Evolutionary conservation across 2,113 vertebrate genomes (phyloP).

Genomic region (Platysternon megacephalum): DNA sequence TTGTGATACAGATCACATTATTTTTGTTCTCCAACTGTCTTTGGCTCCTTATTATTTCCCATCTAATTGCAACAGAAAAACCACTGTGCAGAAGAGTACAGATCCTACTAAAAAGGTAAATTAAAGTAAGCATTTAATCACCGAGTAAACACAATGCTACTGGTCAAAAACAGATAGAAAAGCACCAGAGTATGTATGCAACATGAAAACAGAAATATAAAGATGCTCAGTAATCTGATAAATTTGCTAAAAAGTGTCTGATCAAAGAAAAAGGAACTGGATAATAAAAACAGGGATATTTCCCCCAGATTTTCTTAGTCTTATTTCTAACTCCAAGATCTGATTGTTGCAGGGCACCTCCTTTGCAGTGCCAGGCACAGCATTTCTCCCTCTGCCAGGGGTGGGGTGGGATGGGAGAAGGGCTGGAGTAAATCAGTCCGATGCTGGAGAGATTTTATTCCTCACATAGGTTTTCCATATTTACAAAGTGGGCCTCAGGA

Average conservation of each 20-base stretch:
- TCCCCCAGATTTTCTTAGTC: background rate
- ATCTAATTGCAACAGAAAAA: background rate
- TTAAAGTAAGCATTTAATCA: background rate
- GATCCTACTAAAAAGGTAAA: background rate
- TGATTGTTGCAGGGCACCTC: background rate
- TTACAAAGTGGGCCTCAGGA: background rate
- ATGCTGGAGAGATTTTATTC: background rate
- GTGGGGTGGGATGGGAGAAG: no score
- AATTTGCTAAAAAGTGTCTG: background rate
- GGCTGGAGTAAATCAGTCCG: background rate
- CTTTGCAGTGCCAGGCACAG: background rate
- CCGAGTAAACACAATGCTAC: background rate
- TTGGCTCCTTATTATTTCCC: background rate
- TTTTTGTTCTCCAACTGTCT: background rate
- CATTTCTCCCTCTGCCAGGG: background rate
- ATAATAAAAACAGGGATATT: background rate
- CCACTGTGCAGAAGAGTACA: background rate
- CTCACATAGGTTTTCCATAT: background rate
- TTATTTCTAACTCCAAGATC: background rate
- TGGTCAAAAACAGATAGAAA: background rate
- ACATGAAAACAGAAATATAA: background rate
- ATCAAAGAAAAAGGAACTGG: background rate
- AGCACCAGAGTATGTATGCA: background rate
- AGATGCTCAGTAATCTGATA: background rate
- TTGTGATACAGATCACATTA: background rate